Evolutionary conservation across 1,140 invertebrate genomes (phyloP).

Genomic region (Nylanderia fulva): DNA sequence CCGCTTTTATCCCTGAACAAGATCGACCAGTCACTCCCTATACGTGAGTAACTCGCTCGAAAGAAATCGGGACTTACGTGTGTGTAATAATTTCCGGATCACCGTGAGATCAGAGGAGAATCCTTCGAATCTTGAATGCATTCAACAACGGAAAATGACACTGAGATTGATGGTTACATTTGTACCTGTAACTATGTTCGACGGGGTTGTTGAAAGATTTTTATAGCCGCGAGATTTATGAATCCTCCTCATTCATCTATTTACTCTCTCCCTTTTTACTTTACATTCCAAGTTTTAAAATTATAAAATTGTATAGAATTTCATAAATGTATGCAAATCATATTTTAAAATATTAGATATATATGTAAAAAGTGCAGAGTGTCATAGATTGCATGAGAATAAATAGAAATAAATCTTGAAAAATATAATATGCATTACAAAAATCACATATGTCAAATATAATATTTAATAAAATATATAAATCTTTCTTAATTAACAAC

Average conservation of each 20-base stretch:
- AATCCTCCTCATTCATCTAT: not conserved
- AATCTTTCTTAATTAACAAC: not conserved
- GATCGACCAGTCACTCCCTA: constrained; percentile 70
- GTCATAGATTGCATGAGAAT: not conserved
- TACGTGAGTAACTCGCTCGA: constrained; percentile 56
- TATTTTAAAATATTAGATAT: not conserved
- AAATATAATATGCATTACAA: not conserved
- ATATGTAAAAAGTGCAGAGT: not conserved
- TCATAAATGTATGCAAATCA: not conserved
- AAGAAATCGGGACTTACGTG: constrained; percentile 50
- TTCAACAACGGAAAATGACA: not conserved
- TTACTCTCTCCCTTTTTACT: no score
- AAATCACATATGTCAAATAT: not conserved
- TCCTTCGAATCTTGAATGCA: not conserved
- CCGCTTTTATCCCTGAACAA: constrained; percentile 60
- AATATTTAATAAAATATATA: not conserved
- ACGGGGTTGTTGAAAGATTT: not conserved
- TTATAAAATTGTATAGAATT: not conserved
- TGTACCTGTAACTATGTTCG: not conserved
- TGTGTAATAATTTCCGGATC: constrained; percentile 56
- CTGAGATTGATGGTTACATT: constrained; percentile 5
- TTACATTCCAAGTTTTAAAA: not conserved
- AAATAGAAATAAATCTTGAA: not conserved
- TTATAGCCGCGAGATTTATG: not conserved
- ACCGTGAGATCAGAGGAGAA: constrained; percentile 49